Base-by-base conservation (phyloP, 2,113 vertebrate genomes). In the Nothocercus nigrocapillus region DNA sequence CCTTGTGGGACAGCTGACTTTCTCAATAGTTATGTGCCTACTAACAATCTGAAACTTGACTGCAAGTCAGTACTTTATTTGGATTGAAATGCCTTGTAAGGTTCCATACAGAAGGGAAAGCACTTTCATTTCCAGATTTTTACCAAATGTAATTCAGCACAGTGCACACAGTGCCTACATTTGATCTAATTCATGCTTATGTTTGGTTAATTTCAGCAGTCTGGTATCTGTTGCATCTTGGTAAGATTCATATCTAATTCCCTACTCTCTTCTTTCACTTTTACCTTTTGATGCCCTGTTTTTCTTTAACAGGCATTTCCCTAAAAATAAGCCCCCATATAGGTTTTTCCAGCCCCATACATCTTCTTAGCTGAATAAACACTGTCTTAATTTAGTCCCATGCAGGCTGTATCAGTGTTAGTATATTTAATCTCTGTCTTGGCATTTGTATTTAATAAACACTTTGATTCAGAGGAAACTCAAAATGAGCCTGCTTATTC, bases 171-270 rank as follows among this genome's bases (percentile, higher is more conserved):
- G 24, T n/a, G n/a, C 40, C 30, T 73, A 76, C n/a, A 54, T 61
- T 38, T 44, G 20, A 76, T 82, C 93, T 94, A 95, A 91, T 82
- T 83, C 28, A 1, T 64, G 47, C 53, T 74, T 94, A 64, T 3
- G 7, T 88, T 91, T 78, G 28, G 22, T 75, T 90, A 93, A 95
- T 88, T 86, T 79, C 42, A 83, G 61, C 32, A 30, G 21, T 95
- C 83, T 73, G 47, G 1, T 88, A 82, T 70, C 64, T 85, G 30
- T 72, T 89, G 63, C 79, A 72, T 86, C 76, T 70, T 72, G 51
- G 34, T 68, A 70, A 80, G 64, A 74, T 64, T 82, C 32, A 13
- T 85, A 75, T 61, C 76, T 85, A 59, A 38, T 77, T 80, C 42
- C 32, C 56, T 78, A 47, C 25, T 75, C 11, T 4, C 54, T 8